A percentile compares a stretch with the other conserved stretches of the same genome.
Conservation (phyloP, 2,113 vertebrate genomes). For the Cryptomyrus ogoouensis region DNA sequence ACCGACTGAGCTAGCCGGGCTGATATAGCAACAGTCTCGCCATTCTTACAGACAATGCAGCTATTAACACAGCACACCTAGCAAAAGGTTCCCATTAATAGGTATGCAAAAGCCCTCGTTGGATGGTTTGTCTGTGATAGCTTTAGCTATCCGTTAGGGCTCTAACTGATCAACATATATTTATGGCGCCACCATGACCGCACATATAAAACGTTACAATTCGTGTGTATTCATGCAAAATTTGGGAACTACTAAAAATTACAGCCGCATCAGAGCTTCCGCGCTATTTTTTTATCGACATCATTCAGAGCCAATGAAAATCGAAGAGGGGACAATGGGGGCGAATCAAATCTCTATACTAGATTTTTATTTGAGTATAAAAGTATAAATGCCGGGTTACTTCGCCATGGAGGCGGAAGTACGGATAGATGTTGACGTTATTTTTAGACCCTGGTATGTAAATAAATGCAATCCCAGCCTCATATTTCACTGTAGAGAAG, state of each 20-base stretch:
- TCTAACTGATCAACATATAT: not conserved
- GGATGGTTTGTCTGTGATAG: not conserved
- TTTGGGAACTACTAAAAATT: not conserved
- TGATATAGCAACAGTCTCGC: fast-evolving
- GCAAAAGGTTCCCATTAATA: no score
- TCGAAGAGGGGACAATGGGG: not conserved
- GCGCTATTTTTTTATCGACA: not conserved
- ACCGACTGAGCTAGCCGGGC: not conserved
- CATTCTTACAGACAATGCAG: no score
- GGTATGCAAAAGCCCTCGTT: no score
- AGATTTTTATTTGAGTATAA: not conserved
- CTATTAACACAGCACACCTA: no score
- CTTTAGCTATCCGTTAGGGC: not conserved
- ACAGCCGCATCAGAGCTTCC: not conserved
- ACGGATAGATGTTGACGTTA: not conserved
- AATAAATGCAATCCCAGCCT: not conserved
- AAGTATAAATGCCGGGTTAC: not conserved
- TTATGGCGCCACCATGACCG: not conserved
- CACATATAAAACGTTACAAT: not conserved
- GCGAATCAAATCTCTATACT: not conserved
- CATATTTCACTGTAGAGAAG: not conserved
- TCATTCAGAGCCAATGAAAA: not conserved
- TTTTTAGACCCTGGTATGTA: not conserved
- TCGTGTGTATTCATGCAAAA: not conserved
- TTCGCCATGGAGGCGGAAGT: not conserved